phyloP scores from a whole-genome alignment of 2,888 invertebrate genomes.

The Meliscaeva auricollis region DNA sequence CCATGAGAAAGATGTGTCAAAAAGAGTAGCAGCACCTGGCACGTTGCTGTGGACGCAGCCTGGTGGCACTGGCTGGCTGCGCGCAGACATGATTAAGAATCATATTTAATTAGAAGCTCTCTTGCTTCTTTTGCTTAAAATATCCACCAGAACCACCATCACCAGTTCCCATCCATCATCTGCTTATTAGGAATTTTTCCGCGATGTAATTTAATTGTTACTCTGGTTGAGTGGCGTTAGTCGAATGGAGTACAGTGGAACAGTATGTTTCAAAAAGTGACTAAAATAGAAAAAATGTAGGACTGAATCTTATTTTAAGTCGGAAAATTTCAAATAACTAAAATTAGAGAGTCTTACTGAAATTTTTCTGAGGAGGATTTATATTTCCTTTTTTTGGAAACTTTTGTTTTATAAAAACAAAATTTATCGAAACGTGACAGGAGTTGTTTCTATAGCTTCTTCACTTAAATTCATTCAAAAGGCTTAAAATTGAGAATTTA shows the following conservation, averaged over 20 bases:
- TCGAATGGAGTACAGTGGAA: neutral
- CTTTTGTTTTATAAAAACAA: too few relatives aligned
- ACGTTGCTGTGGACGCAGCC: slow-evolving; percentile 1
- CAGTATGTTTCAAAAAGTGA: neutral
- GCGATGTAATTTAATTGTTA: slow-evolving; percentile 56
- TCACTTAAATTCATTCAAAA: too few relatives aligned
- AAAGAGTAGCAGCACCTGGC: slow-evolving; percentile 13
- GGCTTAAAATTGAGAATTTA: too few relatives aligned
- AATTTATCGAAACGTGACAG: too few relatives aligned
- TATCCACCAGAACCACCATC: neutral
- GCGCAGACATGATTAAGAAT: slow-evolving; percentile 29
- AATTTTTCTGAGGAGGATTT: too few relatives aligned
- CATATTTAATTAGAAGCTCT: slow-evolving; percentile 40
- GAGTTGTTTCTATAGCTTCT: too few relatives aligned
- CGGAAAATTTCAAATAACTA: too few relatives aligned
- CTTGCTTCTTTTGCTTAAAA: neutral
- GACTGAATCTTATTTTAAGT: too few relatives aligned
- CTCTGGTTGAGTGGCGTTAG: slow-evolving; percentile 6
- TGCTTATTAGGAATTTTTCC: slow-evolving; percentile 59
- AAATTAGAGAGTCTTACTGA: too few relatives aligned
- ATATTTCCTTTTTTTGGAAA: too few relatives aligned
- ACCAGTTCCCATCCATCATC: slow-evolving; percentile 53
- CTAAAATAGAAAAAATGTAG: neutral
- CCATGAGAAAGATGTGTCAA: slow-evolving; percentile 46
- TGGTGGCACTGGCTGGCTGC: too few relatives aligned